Evolutionary conservation across 2,888 invertebrate genomes (phyloP).

Genomic region (Tenthredo livida): DNA sequence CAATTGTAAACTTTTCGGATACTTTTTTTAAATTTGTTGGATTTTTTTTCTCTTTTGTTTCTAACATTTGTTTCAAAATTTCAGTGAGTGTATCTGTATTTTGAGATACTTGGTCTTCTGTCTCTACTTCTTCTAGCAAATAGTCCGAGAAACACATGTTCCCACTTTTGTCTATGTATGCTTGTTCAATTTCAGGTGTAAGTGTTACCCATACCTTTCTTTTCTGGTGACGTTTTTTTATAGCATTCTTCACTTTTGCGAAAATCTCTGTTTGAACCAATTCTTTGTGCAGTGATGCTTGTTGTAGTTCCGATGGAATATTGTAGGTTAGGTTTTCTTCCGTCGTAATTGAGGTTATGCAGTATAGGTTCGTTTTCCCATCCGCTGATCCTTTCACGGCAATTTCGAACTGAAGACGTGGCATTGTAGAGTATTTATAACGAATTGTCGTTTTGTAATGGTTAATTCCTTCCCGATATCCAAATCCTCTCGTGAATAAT

Average conservation of each 20-base stretch:
- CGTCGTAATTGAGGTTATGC: conserved; percentile 59
- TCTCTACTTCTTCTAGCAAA: conserved; percentile 53
- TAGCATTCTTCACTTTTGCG: conserved; percentile 58
- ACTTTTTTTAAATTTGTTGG: conserved; percentile 53
- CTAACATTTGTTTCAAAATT: conserved; percentile 47
- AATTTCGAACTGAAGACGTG: conserved; percentile 57
- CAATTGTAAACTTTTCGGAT: conserved; percentile 55
- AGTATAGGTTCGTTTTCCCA: conserved; percentile 56
- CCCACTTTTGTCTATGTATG: conserved; percentile 56
- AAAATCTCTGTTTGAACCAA: conserved; percentile 51
- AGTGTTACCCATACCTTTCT: conserved; percentile 58
- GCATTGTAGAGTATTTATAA: conserved; percentile 52
- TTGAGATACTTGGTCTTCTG: conserved; percentile 20
- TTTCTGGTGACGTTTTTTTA: conserved; percentile 57
- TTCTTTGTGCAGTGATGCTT: conserved; percentile 48
- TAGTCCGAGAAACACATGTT: conserved; percentile 56
- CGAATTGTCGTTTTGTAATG: too few relatives aligned
- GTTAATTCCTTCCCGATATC: too few relatives aligned
- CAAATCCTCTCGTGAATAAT: too few relatives aligned
- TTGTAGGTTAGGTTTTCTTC: conserved; percentile 53
- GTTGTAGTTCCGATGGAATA: conserved; percentile 55
- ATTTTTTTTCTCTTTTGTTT: too few relatives aligned
- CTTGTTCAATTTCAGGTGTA: conserved; percentile 53
- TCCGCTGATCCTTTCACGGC: conserved; percentile 52
- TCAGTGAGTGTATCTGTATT: conserved; percentile 35